phyloP scores from a whole-genome alignment of 2,113 vertebrate genomes.

The Platysternon megacephalum region DNA sequence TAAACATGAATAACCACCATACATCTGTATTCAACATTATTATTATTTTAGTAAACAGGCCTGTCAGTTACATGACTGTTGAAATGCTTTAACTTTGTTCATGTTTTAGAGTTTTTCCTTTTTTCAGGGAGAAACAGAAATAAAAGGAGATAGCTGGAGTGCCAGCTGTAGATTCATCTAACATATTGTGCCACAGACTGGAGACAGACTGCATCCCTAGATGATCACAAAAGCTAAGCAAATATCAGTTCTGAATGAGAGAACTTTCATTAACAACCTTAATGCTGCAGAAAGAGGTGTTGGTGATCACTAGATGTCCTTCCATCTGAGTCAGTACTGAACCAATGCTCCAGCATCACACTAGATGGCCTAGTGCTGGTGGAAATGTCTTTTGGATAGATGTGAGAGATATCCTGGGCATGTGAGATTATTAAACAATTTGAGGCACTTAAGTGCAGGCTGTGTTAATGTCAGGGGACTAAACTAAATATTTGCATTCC shows the following conservation, averaged over 20 bases:
- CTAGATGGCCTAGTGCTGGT: background rate
- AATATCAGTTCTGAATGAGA: background rate
- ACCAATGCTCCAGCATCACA: background rate
- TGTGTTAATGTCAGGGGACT: fast-evolving
- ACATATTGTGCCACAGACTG: background rate
- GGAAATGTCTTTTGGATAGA: background rate
- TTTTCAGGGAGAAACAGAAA: background rate
- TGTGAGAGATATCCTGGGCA: background rate
- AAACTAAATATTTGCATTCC: background rate
- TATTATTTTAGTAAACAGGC: background rate
- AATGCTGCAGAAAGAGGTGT: background rate
- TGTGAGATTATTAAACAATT: background rate
- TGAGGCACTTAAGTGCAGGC: fast-evolving
- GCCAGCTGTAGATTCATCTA: background rate
- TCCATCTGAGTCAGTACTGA: slow-evolving; percentile 10
- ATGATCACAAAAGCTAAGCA: background rate
- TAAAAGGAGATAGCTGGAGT: background rate
- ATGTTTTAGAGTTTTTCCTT: background rate
- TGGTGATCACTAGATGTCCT: background rate
- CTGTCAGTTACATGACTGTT: fast-evolving
- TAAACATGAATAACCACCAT: background rate
- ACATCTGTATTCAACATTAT: fast-evolving
- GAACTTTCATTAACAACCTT: background rate
- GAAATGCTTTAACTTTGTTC: background rate
- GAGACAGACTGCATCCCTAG: background rate